These are phyloP conservation scores for Penaeus indicus DNA, from an alignment of 1,140 invertebrate species.

Conservation along the genomic window DNA sequence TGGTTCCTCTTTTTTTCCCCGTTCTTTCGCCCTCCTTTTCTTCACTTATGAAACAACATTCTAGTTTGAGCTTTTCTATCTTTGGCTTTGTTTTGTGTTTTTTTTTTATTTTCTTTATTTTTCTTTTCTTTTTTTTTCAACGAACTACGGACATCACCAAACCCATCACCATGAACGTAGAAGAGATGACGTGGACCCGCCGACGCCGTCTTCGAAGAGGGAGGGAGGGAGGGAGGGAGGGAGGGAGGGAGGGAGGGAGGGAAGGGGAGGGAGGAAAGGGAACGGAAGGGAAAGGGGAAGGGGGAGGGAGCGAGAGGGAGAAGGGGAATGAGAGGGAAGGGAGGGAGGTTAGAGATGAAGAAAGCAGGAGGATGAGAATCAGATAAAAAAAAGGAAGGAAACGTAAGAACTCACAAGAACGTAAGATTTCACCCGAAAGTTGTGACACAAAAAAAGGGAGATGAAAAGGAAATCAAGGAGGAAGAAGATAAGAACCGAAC, in stretches of 20 bases:
- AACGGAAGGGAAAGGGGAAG: not conserved
- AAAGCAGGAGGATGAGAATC: not conserved
- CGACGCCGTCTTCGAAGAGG: not conserved
- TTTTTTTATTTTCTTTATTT: not conserved
- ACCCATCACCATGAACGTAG: slow-evolving; percentile 58
- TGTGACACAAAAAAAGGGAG: not conserved
- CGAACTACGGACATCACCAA: slow-evolving; percentile 48
- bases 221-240: slow-evolving; percentile 29
- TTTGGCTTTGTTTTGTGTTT: not conserved
- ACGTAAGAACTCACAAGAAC: not conserved
- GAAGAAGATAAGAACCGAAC: not conserved
- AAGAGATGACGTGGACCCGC: not conserved
- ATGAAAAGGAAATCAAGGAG: not conserved
- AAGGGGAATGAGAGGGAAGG: not conserved
- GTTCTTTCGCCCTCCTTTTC: no score
- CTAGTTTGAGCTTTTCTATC: not conserved
- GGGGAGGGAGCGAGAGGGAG: not conserved
- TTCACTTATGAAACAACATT: no score
- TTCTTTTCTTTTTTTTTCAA: not conserved
- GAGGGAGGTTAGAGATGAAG: not conserved
- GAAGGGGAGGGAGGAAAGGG: not conserved
- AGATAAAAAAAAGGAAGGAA: not conserved
- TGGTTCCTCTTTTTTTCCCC: no score
- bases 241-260: slow-evolving; percentile 3
- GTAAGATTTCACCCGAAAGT: not conserved